Conservation (phyloP, 2,888 invertebrate species). For the Tetragnatha montana region DNA sequence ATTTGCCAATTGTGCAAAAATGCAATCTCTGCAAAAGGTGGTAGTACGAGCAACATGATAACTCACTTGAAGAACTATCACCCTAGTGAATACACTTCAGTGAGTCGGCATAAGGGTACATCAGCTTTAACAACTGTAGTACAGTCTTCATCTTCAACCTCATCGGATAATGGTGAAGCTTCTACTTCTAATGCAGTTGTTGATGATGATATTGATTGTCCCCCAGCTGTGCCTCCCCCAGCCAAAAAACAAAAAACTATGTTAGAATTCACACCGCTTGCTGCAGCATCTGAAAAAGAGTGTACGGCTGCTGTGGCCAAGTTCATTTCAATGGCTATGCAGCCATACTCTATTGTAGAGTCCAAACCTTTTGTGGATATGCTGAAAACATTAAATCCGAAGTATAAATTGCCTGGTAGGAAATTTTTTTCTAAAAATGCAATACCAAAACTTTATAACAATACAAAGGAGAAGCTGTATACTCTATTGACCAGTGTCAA, state of each 20-base stretch:
- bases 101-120: no score
- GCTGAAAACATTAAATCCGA: constrained; percentile 3
- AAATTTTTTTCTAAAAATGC: constrained; percentile 17
- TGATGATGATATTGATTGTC: neutral
- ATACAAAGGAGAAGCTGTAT: neutral
- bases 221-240: neutral
- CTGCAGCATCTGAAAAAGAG: no score
- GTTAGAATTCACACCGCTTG: constrained; percentile 8
- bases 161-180: no score
- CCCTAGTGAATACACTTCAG: neutral
- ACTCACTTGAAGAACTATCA: neutral
- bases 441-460: constrained; percentile 8
- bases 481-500: no score
- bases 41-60: constrained; percentile 11
- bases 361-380: constrained; percentile 2
- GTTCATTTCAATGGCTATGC: neutral
- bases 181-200: neutral
- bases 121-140: neutral
- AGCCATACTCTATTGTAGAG: constrained; percentile 3
- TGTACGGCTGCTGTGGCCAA: neutral
- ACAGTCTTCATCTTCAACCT: neutral
- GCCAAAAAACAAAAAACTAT: constrained; percentile 9
- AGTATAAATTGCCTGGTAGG: neutral
- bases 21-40: constrained; percentile 6
- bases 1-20: no score